Evolutionary conservation across 2,888 invertebrate genomes (phyloP), one percentile per base, ranked within the genome.

Genomic region (Pherbina coryleti): DNA sequence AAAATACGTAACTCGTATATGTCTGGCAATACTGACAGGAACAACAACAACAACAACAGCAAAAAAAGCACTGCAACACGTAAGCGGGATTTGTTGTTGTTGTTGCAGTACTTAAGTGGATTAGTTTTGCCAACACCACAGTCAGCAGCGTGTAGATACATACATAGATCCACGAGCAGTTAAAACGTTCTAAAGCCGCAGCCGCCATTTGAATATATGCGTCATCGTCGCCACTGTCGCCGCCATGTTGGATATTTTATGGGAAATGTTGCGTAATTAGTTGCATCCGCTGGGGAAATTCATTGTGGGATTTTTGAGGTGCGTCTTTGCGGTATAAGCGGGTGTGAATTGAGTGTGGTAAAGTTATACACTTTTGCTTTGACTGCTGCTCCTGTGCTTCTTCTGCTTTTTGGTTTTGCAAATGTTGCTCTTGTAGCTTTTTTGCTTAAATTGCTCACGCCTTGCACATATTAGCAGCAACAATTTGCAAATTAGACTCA

Each of bases 191-290:
- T 19, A 19, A 55, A 55, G 31, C 25, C 19, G 28, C 62, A 17
- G 62, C 14, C 28, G 62, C 62, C 62, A 62, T 25, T 28, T 28
- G 31, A 22, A 62, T 25, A 62, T 62, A 62, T 62, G 28, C 44
- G 44, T 11, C 44, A 11, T 55, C 19, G 60, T 28, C 11, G 9
- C 9, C 28, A 17, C 11, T 31, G 22, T 31, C 19, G 64, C 34
- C 64, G 34, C 64, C 69, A 69, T 49, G 69, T 22, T 69, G 71
- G 73, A 69, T 66, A 76, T 76, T 79, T 53, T 62, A 76, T 76
- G 73, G 44, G 31, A 79, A 79, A 79, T 70, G 73, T 70, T 79
- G 44, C 28, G 62, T 76, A 79, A 79, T 79, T 79, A 76, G 76
- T 74, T 57, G 79, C 64, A 70, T 64, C 76, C 74, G 76, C 53